Base-by-base conservation (phyloP, 2,113 vertebrate species). In the Opisthocomus hoazin region DNA sequence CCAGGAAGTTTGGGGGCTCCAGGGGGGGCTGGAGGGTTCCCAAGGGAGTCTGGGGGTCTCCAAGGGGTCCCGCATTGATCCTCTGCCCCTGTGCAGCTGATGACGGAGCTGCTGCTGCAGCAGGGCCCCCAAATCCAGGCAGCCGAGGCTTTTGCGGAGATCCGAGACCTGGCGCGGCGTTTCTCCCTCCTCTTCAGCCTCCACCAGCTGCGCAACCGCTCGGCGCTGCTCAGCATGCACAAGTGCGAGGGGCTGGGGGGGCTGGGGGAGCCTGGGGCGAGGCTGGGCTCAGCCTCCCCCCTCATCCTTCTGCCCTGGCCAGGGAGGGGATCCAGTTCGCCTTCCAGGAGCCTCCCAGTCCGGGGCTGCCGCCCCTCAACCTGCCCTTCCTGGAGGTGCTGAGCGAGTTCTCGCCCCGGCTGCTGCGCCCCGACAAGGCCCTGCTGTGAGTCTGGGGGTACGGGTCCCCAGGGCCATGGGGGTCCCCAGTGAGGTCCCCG, bases 241-340 rank as follows among this genome's bases (percentile, higher is more conserved):
- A 97, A 95, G 98, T 99, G 83, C 97, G 97, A 45, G 36, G 69
- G 29, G 20, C 41, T 91, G 63, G 26, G 69, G 32, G 11, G 48
- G 7, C 57, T 39, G 36, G 41, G 18, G 46, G 46, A 15, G 43
- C 43, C 11, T 9, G 46, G 37, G 73, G 17, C 20, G 7, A 10
- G 37, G 26, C 17, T 1, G 15, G 29, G 54, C 23, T 32, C 51
- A 27, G 24, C 36, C 37, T 11, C 9, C 9, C 23, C 32, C 8
- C 15, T 29, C n/a, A 36, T 3, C 37, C 34, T 39, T 68, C 36
- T 13, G 39, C 48, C 39, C 63, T 4, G 8, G 34, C 39, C 65
- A 99, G 99, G 97, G 98, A 98, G 32, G 98, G 99, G 37, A 98
- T 99, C 76, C 95, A 84, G 36, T 99, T 99, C 89, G 98, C 98